Base-by-base conservation (phyloP, 2,113 vertebrate species). In the Mustela nigripes region DNA sequence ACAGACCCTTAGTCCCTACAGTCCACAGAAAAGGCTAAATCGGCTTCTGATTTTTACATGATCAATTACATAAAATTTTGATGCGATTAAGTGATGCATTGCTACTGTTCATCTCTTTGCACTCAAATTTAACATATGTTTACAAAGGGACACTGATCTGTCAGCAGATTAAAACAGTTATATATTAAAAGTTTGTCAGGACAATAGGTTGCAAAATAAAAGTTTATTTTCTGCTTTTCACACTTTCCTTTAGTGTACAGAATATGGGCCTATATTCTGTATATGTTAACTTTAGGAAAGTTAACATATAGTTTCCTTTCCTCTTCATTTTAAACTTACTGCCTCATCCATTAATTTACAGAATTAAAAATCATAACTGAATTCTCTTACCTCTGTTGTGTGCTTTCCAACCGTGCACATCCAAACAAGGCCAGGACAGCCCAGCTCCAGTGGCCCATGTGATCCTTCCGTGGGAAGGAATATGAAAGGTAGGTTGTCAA, bases 141-240 rank as follows among this genome's bases (percentile, higher is more conserved):
- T 97, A 96, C 94, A 96, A 96, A 98, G 85, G 0, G 16, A 89
- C 33, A 69, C 1, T 96, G 50, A 94, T 60, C 69, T 85, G 92
- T 56, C 97, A 98, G 31, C 48, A 79, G 85, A 60, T 1, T 28
- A 71, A 95, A 98, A 97, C 4, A 73, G 95, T 97, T 45, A 86
- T 58, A 50, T 62, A 86, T 96, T 56, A 93, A 94, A 96, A 95
- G 94, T 84, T 97, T 90, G 92, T 89, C 97, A 89, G 60, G 91
- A 94, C 82, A 97, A 96, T 39, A 98, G 95, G 92, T 94, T 97
- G 36, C 28, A 97, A 97, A 98, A 84, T 98, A 94, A 96, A 98
- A 95, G 10, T 96, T 50, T 98, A 98, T 69, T 96, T 98, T 98
- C 56, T 74, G n/a, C n/a, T 63, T 85, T 12, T 94, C 36, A 53